Conservation (phyloP, 2,797 vertebrate genomes). For the Amphiprion clarkii region DNA sequence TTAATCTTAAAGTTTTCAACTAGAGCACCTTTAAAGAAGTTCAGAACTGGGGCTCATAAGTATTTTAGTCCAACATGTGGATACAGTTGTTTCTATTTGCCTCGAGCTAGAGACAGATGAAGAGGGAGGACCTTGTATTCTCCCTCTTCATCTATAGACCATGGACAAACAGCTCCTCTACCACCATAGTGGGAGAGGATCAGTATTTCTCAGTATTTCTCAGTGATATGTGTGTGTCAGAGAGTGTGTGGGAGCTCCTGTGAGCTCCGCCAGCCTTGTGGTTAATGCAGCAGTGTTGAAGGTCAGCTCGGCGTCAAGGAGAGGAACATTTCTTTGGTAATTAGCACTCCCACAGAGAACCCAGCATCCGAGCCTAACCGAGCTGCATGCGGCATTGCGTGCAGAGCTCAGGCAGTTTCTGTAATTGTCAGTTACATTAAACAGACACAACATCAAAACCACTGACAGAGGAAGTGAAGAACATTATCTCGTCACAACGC, state of each 20-base stretch:
- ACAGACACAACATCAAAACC: too few species aligned
- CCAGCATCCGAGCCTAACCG: constrained; percentile 47
- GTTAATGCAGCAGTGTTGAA: constrained; percentile 65
- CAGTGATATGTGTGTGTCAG: constrained; percentile 14
- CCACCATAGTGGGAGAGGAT: not conserved
- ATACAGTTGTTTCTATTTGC: not conserved
- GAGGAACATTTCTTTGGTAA: constrained; percentile 59
- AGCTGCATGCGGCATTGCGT: constrained; percentile 9
- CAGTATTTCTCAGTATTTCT: constrained; percentile 38
- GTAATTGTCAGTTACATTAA: too few species aligned
- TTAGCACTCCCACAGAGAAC: constrained; percentile 68
- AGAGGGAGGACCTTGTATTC: constrained; percentile 23
- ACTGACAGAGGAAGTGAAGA: too few species aligned
- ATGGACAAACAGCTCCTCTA: constrained; percentile 26
- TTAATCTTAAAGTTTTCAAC: too few species aligned
- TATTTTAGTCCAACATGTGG: too few species aligned
- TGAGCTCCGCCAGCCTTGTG: constrained; percentile 36
- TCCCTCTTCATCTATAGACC: constrained; percentile 16
- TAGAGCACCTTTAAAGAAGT: too few species aligned
- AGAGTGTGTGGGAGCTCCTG: constrained; percentile 19
- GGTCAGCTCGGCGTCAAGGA: constrained; percentile 63
- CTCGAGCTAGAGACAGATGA: constrained; percentile 28
- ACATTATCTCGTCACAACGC: too few species aligned
- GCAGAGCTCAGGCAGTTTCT: constrained; percentile 11
- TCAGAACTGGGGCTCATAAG: too few species aligned